A percentile compares a stretch with the other conserved stretches of the same genome.
These are phyloP conservation scores for Notarius lentiginosus DNA, from an alignment of 2,113 vertebrate species.

Conservation along the genomic window DNA sequence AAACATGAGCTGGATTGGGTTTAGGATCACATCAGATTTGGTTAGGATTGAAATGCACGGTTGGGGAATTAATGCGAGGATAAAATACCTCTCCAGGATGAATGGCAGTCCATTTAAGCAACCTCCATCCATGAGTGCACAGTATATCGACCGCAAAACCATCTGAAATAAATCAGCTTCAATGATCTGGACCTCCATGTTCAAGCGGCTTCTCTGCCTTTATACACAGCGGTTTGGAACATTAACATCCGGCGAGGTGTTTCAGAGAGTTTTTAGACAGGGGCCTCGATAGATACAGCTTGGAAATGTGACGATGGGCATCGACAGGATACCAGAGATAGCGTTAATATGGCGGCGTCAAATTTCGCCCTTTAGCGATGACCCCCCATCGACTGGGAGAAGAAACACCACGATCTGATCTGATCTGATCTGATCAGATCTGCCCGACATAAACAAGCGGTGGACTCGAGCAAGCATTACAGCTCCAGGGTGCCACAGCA, in stretches of 20 bases:
- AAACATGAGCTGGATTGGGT: neutral
- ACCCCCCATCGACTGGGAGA: slow-evolving; percentile 25
- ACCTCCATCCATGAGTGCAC: neutral
- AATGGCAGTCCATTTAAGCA: neutral
- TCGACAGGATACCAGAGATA: slow-evolving; percentile 35
- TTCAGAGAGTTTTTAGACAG: slow-evolving; percentile 17
- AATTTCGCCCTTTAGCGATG: slow-evolving; percentile 53
- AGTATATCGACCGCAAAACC: neutral
- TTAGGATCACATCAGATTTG: neutral
- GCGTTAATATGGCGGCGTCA: slow-evolving; percentile 60
- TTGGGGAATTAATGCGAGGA: neutral
- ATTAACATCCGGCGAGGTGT: neutral
- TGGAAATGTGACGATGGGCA: neutral
- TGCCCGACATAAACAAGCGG: neutral
- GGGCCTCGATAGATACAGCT: neutral
- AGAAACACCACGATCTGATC: neutral
- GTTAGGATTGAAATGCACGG: neutral
- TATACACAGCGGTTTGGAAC: neutral
- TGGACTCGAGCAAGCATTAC: neutral
- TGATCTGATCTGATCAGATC: neutral
- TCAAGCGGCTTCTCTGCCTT: neutral
- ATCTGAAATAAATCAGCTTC: neutral
- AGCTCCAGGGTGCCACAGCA: too few relatives aligned
- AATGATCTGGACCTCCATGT: neutral
- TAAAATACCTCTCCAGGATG: neutral